A percentile compares a stretch with the other conserved stretches of the same genome.
Conservation (phyloP, 1,140 invertebrate species). For the Lasaia peninsularis region DNA sequence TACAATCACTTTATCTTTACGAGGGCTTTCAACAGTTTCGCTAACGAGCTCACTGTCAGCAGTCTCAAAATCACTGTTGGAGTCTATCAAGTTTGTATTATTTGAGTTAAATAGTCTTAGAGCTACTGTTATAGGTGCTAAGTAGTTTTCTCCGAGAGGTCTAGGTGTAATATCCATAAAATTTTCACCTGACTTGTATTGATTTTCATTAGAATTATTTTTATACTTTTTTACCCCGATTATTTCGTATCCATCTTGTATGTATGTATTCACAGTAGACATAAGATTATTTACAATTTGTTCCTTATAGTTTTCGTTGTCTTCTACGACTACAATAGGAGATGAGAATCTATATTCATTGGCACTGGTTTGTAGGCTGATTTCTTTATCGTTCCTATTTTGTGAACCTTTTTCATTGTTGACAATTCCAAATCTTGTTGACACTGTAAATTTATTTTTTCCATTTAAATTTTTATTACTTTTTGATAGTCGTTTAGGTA, state of each 20-base stretch:
- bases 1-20: slow-evolving; percentile 70
- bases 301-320: slow-evolving; percentile 42
- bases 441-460: slow-evolving; percentile 43
- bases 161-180: slow-evolving; percentile 43
- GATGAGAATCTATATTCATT: slow-evolving; percentile 54
- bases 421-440: slow-evolving; percentile 44
- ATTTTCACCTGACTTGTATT: slow-evolving; percentile 1
- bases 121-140: slow-evolving; percentile 78
- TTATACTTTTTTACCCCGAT: slow-evolving; percentile 39
- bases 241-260: slow-evolving; percentile 59
- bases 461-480: slow-evolving; percentile 18
- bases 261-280: slow-evolving; percentile 61
- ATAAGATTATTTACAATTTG: slow-evolving; percentile 58
- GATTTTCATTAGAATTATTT: slow-evolving; percentile 29
- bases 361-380: slow-evolving; percentile 24
- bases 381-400: neutral
- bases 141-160: slow-evolving; percentile 71
- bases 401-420: neutral
- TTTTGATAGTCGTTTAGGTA: slow-evolving; percentile 34
- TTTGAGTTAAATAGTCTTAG: slow-evolving; percentile 69
- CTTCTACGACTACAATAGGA: slow-evolving; percentile 60
- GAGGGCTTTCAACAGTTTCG: slow-evolving; percentile 42
- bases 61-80: slow-evolving; percentile 50
- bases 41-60: slow-evolving; percentile 56
- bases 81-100: slow-evolving; percentile 43